Percentiles rank a stretch among this genome's conserved stretches.
phyloP scores from a whole-genome alignment of 2,888 invertebrate genomes.

The Zeuzera pyrina region DNA sequence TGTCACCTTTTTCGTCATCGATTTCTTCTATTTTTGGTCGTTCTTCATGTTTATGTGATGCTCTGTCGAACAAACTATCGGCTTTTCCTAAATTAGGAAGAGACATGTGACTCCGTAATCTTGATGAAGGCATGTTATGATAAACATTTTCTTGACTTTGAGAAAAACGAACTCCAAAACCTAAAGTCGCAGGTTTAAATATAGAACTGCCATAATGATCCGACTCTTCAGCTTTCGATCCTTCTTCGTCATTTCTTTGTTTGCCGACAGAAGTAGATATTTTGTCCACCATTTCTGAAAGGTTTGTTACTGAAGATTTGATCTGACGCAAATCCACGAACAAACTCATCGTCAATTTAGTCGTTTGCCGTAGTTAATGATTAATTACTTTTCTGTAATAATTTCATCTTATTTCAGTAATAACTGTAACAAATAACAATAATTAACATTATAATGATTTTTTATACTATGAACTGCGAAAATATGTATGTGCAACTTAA shows the following conservation, averaged over 20 bases:
- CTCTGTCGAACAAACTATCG: constrained; percentile 38
- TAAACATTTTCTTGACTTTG: constrained; percentile 62
- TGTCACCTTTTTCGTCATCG: constrained; percentile 39
- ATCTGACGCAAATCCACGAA: constrained; percentile 66
- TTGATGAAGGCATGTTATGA: constrained; percentile 57
- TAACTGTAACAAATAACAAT: too few species aligned
- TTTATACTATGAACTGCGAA: too few species aligned
- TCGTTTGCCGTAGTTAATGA: not conserved
- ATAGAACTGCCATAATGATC: constrained; percentile 42
- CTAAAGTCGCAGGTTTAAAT: constrained; percentile 56
- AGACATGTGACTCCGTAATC: constrained; percentile 63
- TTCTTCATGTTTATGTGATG: constrained; percentile 30
- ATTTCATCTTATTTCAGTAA: too few species aligned
- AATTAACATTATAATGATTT: too few species aligned
- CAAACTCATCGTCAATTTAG: constrained; percentile 68
- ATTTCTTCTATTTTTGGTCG: constrained; percentile 53
- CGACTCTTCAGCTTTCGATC: constrained; percentile 35
- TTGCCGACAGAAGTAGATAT: constrained; percentile 46
- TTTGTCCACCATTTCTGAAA: constrained; percentile 66
- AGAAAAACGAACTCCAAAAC: constrained; percentile 62
- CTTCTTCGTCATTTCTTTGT: constrained; percentile 34
- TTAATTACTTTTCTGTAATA: not conserved
- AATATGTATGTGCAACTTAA: too few species aligned
- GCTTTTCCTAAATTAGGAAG: constrained; percentile 59
- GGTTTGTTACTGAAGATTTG: constrained; percentile 60